Conservation (phyloP, 2,113 vertebrate species). For the Pituophis catenifer region DNA sequence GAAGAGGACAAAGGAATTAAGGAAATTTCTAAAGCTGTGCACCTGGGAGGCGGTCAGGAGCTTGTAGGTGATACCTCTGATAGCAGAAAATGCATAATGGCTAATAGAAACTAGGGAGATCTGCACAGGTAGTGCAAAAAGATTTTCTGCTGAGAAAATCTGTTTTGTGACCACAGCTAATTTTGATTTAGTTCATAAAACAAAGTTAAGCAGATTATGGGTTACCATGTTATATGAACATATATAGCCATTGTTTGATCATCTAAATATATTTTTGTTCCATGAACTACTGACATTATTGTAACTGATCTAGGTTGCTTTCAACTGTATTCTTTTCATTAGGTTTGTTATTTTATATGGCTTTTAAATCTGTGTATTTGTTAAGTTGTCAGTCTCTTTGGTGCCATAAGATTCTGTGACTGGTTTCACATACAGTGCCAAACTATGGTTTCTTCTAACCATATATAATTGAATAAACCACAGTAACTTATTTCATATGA, state of each 20-base stretch:
- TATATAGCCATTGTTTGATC: background rate
- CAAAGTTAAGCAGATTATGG: background rate
- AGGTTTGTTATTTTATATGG: background rate
- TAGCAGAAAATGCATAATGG: background rate
- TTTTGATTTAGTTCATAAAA: background rate
- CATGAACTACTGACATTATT: background rate
- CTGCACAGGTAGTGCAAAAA: background rate
- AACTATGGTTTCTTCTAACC: background rate
- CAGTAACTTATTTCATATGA: background rate
- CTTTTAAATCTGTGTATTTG: background rate
- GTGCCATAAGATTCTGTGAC: background rate
- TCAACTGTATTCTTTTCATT: background rate
- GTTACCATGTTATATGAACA: background rate
- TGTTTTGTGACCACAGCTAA: background rate
- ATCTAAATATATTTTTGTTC: background rate
- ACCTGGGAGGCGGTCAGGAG: background rate
- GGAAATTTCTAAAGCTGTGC: background rate
- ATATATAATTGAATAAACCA: background rate
- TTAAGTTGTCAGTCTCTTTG: background rate
- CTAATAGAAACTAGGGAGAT: background rate
- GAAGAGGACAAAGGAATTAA: background rate
- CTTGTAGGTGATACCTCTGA: background rate
- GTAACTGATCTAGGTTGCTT: background rate
- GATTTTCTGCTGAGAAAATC: background rate
- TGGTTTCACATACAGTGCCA: background rate